phyloP scores from a whole-genome alignment of 2,113 vertebrate species.

The Catagonus wagneri region DNA sequence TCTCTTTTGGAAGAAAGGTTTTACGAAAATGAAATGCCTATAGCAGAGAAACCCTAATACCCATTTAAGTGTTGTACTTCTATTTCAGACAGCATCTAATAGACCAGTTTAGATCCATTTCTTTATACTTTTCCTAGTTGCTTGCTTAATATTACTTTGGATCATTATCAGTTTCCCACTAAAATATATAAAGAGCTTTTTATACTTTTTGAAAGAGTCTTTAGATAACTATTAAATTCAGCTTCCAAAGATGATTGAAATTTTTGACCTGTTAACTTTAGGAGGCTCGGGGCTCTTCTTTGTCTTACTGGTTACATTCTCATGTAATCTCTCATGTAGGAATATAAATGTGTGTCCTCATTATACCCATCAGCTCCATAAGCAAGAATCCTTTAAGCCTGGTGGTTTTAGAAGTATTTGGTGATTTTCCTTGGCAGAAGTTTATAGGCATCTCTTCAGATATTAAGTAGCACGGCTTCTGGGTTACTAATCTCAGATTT shows the following conservation, averaged over 20 bases:
- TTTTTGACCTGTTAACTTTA: slow-evolving; percentile 43
- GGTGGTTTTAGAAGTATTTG: slow-evolving; percentile 30
- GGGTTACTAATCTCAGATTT: not conserved
- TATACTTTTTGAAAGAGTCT: slow-evolving; percentile 36
- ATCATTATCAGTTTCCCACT: not conserved
- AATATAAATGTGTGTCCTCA: slow-evolving; percentile 5
- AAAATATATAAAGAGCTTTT: slow-evolving; percentile 18
- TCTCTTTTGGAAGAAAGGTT: slow-evolving; percentile 1
- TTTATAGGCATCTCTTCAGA: not conserved
- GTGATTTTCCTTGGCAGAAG: not conserved
- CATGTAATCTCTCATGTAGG: not conserved
- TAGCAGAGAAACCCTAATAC: not conserved
- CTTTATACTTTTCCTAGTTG: not conserved
- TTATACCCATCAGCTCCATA: not conserved
- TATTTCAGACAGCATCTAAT: not conserved
- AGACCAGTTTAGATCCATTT: not conserved
- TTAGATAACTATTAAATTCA: slow-evolving; percentile 27
- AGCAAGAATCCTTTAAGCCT: slow-evolving; percentile 11
- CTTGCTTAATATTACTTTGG: slow-evolving; percentile 31
- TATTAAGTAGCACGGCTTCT: not conserved
- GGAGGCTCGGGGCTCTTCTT: not conserved
- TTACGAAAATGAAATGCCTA: not conserved
- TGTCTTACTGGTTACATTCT: slow-evolving; percentile 15
- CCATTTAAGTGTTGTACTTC: not conserved
- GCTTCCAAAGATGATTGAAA: not conserved